Percentiles rank a stretch among this genome's conserved stretches.
Evolutionary conservation across 2,797 vertebrate genomes (phyloP).

Genomic region (Clarias fuscus): DNA sequence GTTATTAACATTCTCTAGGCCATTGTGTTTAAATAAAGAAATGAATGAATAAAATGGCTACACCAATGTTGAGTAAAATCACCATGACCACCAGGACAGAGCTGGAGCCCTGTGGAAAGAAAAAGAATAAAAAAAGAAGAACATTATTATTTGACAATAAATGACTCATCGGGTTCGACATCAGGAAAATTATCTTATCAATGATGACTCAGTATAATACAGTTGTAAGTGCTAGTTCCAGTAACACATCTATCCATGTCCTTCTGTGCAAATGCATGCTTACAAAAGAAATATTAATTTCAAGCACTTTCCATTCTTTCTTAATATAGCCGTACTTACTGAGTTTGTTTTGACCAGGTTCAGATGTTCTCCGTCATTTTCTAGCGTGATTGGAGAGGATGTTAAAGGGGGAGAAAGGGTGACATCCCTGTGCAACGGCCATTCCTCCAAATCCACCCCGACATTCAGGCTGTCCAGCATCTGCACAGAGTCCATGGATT

Average conservation of each 20-base stretch:
- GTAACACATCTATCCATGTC: neutral
- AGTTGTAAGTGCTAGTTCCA: neutral
- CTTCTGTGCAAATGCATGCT: neutral
- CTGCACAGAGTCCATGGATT: slow-evolving; percentile 90
- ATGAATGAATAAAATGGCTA: slow-evolving; percentile 99
- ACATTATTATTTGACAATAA: neutral
- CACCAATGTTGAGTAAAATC: slow-evolving; percentile 99
- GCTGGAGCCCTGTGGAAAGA: slow-evolving; percentile 87
- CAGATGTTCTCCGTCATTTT: slow-evolving; percentile 87
- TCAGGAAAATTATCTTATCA: neutral
- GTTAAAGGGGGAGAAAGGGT: slow-evolving; percentile 93
- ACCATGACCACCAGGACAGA: slow-evolving; percentile 98
- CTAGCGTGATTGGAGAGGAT: slow-evolving; percentile 90
- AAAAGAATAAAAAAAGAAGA: slow-evolving; percentile 49
- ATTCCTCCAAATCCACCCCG: slow-evolving; percentile 86
- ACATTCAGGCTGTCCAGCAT: slow-evolving; percentile 95
- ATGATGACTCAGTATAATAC: neutral
- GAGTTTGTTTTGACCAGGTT: slow-evolving; percentile 88
- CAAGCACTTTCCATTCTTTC: neutral
- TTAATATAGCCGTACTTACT: slow-evolving; percentile 75
- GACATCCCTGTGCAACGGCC: slow-evolving; percentile 93
- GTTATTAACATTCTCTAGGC: slow-evolving; percentile 61
- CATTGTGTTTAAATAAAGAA: slow-evolving; percentile 93
- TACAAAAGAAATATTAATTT: neutral
- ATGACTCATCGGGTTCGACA: neutral